Evolutionary conservation across 2,888 invertebrate genomes (phyloP), one percentile per base, ranked within the genome.

Genomic region (Rhyacophila evoluta): DNA sequence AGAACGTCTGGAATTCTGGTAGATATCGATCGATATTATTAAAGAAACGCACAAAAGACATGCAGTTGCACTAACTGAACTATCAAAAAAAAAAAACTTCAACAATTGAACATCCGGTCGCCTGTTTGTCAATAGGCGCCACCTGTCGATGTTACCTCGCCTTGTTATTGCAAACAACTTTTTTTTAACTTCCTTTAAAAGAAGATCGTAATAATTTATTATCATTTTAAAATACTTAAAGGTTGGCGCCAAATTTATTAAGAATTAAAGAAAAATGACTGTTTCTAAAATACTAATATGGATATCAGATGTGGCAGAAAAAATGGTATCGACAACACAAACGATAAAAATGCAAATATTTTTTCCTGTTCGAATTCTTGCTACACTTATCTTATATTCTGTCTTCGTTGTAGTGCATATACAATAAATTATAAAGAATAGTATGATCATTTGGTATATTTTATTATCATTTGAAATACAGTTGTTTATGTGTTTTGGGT

Each of bases 71-170:
- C 55, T 55, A 55, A 55, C 25, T 55, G 25, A 55, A 41, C 19
- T 15, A 41, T 19, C 55, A 55, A 55, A 55, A 55, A 19, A 8
- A 55, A 55, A 39, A 55, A 55, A 8, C 19, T 55, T 55, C 19
- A 55, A 55, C 55, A 55, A 55, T 55, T 19, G 55, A 55, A 10
- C 55, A 55, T 55, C 55, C 55, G 55, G 55, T 25, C 55, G 55
- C 8, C 12, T 55, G 55, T 55, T n/a, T 55, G 25, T 55, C 25
- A 55, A 55, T 55, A n/a, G 55, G 55, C 55, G 55, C 55, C 55
- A 55, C 55, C 55, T 55, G 55, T 55, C 55, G 19, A 19, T 55
- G 15, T 55, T 55, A 55, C 55, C 55, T 55, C 39, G 25, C 25
- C 55, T 55, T 55, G 19, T 55, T 55, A 55, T 55, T 55, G 55